Conservation (phyloP, 2,888 invertebrate species). For the Psylliodes chrysocephalus region DNA sequence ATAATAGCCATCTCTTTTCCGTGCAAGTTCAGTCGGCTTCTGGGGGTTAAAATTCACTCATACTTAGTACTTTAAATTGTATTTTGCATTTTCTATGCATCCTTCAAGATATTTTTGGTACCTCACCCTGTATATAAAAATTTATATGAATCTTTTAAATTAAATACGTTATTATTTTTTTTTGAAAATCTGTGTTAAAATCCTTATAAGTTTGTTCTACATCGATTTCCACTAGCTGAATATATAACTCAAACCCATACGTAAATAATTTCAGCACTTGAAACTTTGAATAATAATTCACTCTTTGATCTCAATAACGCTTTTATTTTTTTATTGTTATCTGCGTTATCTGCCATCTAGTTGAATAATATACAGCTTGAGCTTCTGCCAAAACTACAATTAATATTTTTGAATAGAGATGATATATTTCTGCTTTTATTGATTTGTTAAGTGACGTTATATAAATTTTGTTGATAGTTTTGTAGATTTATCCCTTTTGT, state of each 20-base stretch:
- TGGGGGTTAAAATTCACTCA: no score
- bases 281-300: slow-evolving; percentile 28
- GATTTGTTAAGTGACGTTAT: slow-evolving; percentile 14
- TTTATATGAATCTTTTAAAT: no score
- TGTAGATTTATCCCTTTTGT: neutral
- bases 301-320: slow-evolving; percentile 41
- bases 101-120: no score
- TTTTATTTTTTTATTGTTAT: slow-evolving; percentile 43
- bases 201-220: no score
- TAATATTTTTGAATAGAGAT: slow-evolving; percentile 33
- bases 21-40: no score
- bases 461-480: slow-evolving; percentile 15
- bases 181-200: no score
- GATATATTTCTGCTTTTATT: slow-evolving; percentile 24
- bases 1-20: no score
- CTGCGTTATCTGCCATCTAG: slow-evolving; percentile 16
- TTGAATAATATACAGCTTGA: slow-evolving; percentile 43
- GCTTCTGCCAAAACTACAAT: slow-evolving; percentile 44
- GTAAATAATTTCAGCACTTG: slow-evolving; percentile 36
- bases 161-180: no score
- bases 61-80: no score
- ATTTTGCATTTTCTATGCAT: no score
- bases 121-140: no score
- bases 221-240: no score
- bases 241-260: neutral